Base-by-base conservation (phyloP, 1,140 invertebrate species). In the Temnothorax curvispinosus region DNA sequence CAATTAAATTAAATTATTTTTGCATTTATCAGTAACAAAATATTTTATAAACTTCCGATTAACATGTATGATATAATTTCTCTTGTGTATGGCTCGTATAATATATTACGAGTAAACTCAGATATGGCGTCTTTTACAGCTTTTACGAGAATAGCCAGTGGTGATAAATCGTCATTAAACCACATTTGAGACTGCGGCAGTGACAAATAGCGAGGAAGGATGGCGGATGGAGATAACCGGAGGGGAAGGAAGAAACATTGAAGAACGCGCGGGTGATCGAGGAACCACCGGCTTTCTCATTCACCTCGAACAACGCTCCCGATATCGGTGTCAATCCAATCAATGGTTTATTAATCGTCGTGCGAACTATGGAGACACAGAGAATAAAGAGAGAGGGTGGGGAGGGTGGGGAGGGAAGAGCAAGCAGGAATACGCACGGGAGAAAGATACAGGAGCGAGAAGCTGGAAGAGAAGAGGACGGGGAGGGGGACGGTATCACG, bases 321-420 rank as follows among this genome's bases (percentile, higher is more conserved):
- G 89, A 90, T 94, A 94, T 94, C 92, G 90, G 93, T 94, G 93
- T 93, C 93, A 94, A 94, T 94, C 93, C 93, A 94, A 94, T 94
- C 93, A 94, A 94, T 94, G 93, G 90, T 94, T 94, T 94, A 94
- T 94, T 94, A 94, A 94, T 92, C 91, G 91, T 89, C 90, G 93
- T 90, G 91, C 91, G 93, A 93, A 93, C 91, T 84, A 91, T 86
- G 89, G 86, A 86, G 84, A 65, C 62, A 74, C 32, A 88, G 82
- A 86, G 86, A 85, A 52, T 44, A 64, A 50, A 82, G 38, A 13
- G 76, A 69, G 60, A 69, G 50, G 3, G 47, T 44, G 58, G 50
- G 58, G 9, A 54, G 60, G 67, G 56, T 6, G 13, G 56, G 27
- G 32, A 52, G 58, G 41, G 15, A 38, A 56, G 77, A 44, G 77